These are phyloP conservation scores for Proteles cristata DNA, from an alignment of 2,113 vertebrate genomes.

Conservation along the genomic window DNA sequence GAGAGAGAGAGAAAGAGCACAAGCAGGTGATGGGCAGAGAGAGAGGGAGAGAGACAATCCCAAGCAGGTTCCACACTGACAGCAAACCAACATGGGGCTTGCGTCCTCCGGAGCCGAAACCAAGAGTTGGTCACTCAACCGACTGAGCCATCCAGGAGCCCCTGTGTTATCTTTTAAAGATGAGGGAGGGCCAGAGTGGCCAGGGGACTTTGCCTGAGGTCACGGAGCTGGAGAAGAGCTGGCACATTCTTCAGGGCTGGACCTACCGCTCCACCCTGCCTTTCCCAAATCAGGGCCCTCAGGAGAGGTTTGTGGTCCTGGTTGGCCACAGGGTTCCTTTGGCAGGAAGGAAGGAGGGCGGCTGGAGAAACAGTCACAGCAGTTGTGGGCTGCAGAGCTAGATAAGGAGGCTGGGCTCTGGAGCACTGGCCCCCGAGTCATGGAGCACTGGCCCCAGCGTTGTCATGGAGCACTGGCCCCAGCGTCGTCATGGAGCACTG, in stretches of 20 bases:
- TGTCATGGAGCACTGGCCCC: too few relatives aligned
- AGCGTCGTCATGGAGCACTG: too few relatives aligned
- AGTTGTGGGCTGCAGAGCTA: background rate
- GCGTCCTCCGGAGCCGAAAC: too few relatives aligned
- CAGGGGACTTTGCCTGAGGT: background rate
- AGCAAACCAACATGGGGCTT: too few relatives aligned
- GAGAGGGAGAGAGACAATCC: too few relatives aligned
- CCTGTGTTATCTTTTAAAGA: background rate
- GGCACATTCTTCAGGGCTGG: background rate
- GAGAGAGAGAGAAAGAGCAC: too few relatives aligned
- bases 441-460: too few relatives aligned
- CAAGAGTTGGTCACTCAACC: too few relatives aligned
- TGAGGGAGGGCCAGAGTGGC: background rate
- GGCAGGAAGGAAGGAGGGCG: background rate
- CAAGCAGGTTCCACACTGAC: too few relatives aligned
- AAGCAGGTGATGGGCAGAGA: too few relatives aligned
- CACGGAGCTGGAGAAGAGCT: background rate
- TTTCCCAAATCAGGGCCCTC: background rate
- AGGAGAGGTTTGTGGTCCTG: background rate
- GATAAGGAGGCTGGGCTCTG: background rate
- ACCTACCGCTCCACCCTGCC: background rate
- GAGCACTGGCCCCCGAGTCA: background rate
- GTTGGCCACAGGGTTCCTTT: background rate
- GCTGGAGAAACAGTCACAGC: background rate
- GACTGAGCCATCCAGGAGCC: too few relatives aligned